Evolutionary conservation across 2,113 vertebrate genomes (phyloP).

Genomic region (Jacana jacana): DNA sequence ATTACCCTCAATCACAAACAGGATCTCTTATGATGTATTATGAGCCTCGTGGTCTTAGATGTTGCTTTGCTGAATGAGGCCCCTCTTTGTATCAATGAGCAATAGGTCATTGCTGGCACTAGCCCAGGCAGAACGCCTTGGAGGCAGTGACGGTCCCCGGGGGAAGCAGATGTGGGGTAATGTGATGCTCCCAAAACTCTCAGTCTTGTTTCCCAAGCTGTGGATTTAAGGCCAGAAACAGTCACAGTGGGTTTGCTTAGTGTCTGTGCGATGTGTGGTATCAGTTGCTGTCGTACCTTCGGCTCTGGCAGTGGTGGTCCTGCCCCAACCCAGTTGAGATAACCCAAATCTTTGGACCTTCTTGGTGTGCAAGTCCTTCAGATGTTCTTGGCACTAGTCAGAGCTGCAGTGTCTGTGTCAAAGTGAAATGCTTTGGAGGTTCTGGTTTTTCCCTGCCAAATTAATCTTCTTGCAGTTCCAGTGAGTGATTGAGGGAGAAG

Average conservation of each 20-base stretch:
- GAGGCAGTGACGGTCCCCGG: not conserved
- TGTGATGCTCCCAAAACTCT: not conserved
- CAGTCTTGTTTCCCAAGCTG: not conserved
- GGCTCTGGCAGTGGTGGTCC: not conserved
- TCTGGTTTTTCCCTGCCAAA: not conserved
- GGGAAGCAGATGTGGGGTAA: not conserved
- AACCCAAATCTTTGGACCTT: not conserved
- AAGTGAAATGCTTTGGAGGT: not conserved
- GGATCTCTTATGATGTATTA: not conserved
- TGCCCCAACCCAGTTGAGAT: not conserved
- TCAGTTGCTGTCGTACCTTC: not conserved
- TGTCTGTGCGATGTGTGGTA: accelerated
- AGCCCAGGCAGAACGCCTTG: not conserved
- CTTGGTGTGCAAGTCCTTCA: not conserved
- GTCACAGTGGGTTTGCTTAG: not conserved
- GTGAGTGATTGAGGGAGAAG: not conserved
- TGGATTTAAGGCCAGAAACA: not conserved
- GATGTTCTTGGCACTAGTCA: not conserved
- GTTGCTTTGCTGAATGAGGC: not conserved
- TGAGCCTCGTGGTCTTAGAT: not conserved
- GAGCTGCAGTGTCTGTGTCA: not conserved
- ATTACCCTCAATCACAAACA: not conserved
- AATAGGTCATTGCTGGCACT: not conserved
- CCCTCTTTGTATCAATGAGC: not conserved
- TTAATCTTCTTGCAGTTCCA: not conserved